Base-by-base conservation (phyloP, 2,113 vertebrate genomes). In the Tringa solitaria region DNA sequence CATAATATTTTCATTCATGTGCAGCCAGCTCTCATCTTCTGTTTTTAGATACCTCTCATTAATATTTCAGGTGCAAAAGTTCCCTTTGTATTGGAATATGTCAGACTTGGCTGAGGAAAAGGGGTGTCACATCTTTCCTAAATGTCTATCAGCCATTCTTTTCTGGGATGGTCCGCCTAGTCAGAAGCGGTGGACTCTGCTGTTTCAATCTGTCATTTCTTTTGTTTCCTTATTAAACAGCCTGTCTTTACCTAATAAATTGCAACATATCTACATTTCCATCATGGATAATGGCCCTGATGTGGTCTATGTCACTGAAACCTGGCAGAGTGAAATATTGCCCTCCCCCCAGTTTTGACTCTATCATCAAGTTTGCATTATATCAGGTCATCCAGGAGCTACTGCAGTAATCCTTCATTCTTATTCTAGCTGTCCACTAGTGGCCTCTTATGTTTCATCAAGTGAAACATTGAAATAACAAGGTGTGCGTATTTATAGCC, bases 381-480 rank as follows among this genome's bases (percentile, higher is more conserved):
- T 88, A 94, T 80, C 79, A 87, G 92, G 92, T 95, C 95, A 95
- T 76, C 84, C 69, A 67, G 76, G 84, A 96, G 67, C 81, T 95
- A 45, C 80, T 83, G 90, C 86, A 92, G 87, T 91, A 89, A 95
- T 97, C 69, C 67, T 95, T 96, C 95, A 95, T 95, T 96, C 95
- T 96, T 92, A 91, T 96, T 84, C 76, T 63, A 89, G 95, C 91
- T 97, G 95, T 95, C 90, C 94, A 94, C 82, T 82, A 90, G 92
- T 95, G 95, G 83, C 70, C 91, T 93, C 63, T 93, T 88, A 89
- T 32, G 89, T 95, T 97, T 89, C 76, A 90, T 89, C 89, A 95
- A 91, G 72, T 74, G 83, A 95, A 93, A 86, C 69, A 85, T 10
- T 95, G 87, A 92, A 95, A 95, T 95, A 95, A 96, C 86, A 95